Conservation (phyloP, 2,797 vertebrate species). For the Hirundo rustica region DNA sequence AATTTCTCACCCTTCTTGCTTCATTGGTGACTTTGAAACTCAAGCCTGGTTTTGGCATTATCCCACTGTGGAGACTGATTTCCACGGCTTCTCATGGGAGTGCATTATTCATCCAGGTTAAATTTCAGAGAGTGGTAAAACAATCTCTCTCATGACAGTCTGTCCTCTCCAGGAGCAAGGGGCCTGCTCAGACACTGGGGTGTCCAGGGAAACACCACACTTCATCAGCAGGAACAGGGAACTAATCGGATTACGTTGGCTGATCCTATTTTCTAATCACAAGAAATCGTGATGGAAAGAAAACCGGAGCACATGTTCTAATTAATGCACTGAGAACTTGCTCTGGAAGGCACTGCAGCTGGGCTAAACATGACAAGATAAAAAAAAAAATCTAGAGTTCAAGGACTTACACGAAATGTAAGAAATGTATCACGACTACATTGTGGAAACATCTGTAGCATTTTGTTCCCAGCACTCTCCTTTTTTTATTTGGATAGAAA, state of each 20-base stretch:
- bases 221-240: background rate
- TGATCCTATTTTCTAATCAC: slow-evolving; percentile 19
- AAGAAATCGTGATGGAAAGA: background rate
- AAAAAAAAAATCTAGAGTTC: background rate
- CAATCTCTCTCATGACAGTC: background rate
- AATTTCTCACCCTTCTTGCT: slow-evolving; percentile 8
- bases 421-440: background rate
- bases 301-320: background rate
- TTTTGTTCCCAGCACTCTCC: background rate
- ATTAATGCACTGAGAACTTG: background rate
- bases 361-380: background rate
- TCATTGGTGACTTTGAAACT: background rate
- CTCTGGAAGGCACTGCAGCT: background rate
- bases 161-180: background rate
- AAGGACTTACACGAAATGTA: background rate
- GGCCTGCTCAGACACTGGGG: background rate
- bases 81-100: background rate
- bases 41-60: background rate
- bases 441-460: background rate
- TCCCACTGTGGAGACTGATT: background rate
- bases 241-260: background rate
- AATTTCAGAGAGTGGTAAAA: slow-evolving; percentile 6
- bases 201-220: background rate
- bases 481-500: background rate
- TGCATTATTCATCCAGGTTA: background rate